A percentile compares a stretch with the other conserved stretches of the same genome.
phyloP scores from a whole-genome alignment of 2,797 vertebrate genomes.

The Labroides dimidiatus region DNA sequence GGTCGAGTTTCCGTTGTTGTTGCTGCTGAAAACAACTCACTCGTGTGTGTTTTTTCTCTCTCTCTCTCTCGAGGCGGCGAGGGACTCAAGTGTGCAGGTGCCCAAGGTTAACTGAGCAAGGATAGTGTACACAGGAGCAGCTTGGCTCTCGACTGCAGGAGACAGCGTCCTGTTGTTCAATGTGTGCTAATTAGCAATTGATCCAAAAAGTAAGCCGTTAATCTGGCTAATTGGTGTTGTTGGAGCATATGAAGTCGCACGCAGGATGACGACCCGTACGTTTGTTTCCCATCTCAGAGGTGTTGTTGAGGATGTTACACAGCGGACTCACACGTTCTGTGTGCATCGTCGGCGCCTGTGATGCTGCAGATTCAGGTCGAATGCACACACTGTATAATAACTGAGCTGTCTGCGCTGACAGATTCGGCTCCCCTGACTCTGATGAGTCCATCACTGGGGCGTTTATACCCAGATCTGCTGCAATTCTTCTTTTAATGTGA shows the following conservation, averaged over 20 bases:
- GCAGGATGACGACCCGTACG: background rate
- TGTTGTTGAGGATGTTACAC: background rate
- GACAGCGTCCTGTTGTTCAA: background rate
- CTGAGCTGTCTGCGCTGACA: slow-evolving; percentile 50
- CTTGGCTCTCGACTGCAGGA: background rate
- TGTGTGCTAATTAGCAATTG: background rate
- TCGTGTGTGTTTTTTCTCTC: slow-evolving; percentile 7
- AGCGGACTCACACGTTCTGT: background rate
- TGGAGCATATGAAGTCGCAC: background rate
- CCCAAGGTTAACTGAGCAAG: slow-evolving; percentile 16
- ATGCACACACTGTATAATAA: background rate
- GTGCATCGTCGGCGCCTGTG: slow-evolving; percentile 27
- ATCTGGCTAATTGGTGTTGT: background rate
- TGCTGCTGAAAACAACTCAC: slow-evolving; percentile 16
- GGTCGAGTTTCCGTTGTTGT: slow-evolving; percentile 1
- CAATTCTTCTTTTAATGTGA: slow-evolving; percentile 45
- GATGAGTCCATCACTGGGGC: slow-evolving; percentile 26
- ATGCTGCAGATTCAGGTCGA: slow-evolving; percentile 27
- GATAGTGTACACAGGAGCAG: slow-evolving; percentile 1
- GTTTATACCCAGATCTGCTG: slow-evolving; percentile 12
- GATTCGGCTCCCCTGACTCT: slow-evolving; percentile 38
- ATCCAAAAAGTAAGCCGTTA: background rate
- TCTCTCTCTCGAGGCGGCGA: too few relatives aligned
- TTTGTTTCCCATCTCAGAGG: slow-evolving; percentile 1
- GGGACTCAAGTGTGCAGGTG: background rate